Evolutionary conservation across 2,888 invertebrate species (phyloP), one percentile per base, ranked within the genome.

Genomic region (Malacosoma neustria): DNA sequence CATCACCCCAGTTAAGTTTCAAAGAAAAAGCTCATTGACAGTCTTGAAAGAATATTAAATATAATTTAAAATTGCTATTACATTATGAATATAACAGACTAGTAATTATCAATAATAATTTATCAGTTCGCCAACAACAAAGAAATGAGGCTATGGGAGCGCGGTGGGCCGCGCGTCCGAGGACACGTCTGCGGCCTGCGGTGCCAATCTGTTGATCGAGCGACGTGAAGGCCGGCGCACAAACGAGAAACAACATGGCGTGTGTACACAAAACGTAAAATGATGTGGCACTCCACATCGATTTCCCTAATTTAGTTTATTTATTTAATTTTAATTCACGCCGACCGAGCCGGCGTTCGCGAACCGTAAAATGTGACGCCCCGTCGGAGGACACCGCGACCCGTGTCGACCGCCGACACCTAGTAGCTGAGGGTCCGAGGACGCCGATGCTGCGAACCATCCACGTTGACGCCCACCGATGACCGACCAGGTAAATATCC

Each of bases 141-240:
- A n/a, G n/a, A n/a, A n/a, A n/a, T n/a, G n/a, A n/a, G n/a, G n/a
- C n/a, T n/a, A n/a, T n/a, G n/a, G n/a, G 13, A 37, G 36, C 38
- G 39, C 30, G 6, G 30, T 29, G 49, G 49, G 11, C 30, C 33
- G n/a, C 30, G 13, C n/a, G 22, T 22, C 46, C 49, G 50, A 62
- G 40, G 56, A 50, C 42, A 57, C 46, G 14, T 34, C 51, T 47
- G 29, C 41, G 43, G 41, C 37, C 41, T 49, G 36, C 63, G n/a
- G n/a, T n/a, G n/a, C n/a, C n/a, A 65, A 69, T 63, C 69, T 68
- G 69, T 69, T 66, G 69, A 68, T 68, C 61, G 65, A 65, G 48
- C 57, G 57, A 45, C 45, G 51, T 51, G 64, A 66, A 64, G 63
- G 49, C 43, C 48, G 58, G 45, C 51, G 46, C 57, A 48, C 51